phyloP scores from a whole-genome alignment of 2,888 invertebrate species.

The Neoaliturus tenellus region DNA sequence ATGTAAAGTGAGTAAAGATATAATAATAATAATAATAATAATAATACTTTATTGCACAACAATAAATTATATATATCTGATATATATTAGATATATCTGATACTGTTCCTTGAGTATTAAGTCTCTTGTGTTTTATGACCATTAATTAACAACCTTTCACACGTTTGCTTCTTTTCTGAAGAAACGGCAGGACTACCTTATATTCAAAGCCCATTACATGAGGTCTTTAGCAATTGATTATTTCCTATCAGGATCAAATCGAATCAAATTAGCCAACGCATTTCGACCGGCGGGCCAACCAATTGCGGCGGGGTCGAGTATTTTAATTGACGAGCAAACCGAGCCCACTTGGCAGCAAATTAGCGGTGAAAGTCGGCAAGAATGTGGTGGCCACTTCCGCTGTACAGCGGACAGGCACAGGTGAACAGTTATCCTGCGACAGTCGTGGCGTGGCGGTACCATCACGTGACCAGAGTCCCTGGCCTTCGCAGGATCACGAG shows the following conservation, averaged over 20 bases:
- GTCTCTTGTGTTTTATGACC: too few relatives aligned
- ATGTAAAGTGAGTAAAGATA: too few relatives aligned
- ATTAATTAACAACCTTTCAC: too few relatives aligned
- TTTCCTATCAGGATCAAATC: neutral
- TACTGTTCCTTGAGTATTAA: too few relatives aligned
- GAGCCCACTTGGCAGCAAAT: conserved; percentile 34
- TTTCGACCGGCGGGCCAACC: neutral
- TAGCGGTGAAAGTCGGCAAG: conserved; percentile 34
- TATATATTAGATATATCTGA: too few relatives aligned
- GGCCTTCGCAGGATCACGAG: conserved; percentile 13
- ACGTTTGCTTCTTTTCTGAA: too few relatives aligned
- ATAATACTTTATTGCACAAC: too few relatives aligned
- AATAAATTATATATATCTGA: too few relatives aligned
- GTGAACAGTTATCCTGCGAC: conserved; percentile 13
- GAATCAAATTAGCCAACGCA: neutral
- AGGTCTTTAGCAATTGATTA: too few relatives aligned
- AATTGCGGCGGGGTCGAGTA: neutral
- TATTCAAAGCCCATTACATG: too few relatives aligned
- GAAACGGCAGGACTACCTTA: too few relatives aligned
- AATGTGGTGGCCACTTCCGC: conserved; percentile 8
- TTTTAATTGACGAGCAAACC: conserved; percentile 41
- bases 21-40: too few relatives aligned
- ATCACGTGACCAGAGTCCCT: conserved; percentile 26
- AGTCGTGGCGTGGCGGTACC: neutral
- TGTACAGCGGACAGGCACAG: neutral